Conservation (phyloP, 2,113 vertebrate species). For the Electrona antarctica region DNA sequence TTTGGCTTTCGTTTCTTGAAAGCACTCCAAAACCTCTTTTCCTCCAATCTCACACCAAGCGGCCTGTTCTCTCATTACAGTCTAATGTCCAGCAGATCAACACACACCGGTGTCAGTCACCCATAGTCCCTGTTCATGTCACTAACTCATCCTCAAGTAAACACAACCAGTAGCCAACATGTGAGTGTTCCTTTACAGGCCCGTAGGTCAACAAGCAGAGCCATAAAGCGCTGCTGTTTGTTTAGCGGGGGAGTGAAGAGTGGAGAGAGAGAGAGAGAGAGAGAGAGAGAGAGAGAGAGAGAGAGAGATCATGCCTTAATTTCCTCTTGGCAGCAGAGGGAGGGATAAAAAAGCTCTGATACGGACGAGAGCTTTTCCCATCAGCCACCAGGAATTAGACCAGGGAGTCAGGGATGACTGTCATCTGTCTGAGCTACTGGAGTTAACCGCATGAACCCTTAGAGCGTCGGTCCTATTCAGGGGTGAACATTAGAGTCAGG, state of each 20-base stretch:
- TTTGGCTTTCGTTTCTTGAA: background rate
- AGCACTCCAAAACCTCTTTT: background rate
- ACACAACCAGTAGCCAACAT: constrained; percentile 30
- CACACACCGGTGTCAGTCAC: no score
- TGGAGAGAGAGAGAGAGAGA: constrained; percentile 20
- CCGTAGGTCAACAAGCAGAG: constrained; percentile 59
- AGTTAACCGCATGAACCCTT: background rate
- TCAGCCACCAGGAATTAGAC: constrained; percentile 34
- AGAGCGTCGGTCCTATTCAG: no score
- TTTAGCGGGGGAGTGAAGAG: constrained; percentile 56
- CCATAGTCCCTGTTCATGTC: constrained; percentile 24
- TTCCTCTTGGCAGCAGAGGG: constrained; percentile 61
- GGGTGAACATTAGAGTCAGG: no score
- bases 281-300: constrained; percentile 15
- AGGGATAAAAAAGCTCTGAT: constrained; percentile 46
- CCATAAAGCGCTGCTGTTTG: constrained; percentile 65
- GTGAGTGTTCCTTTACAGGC: constrained; percentile 41
- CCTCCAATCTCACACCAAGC: background rate
- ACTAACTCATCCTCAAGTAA: constrained; percentile 52
- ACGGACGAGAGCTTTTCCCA: constrained; percentile 56
- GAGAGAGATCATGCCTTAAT: constrained; percentile 70
- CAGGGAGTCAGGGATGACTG: constrained; percentile 17
- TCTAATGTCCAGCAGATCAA: no score
- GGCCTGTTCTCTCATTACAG: background rate
- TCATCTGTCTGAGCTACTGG: constrained; percentile 16